Percentiles rank a stretch among this genome's conserved stretches.
These are phyloP conservation scores for Serranus cabrilla DNA, from an alignment of 2,797 vertebrate species.

Conservation along the genomic window DNA sequence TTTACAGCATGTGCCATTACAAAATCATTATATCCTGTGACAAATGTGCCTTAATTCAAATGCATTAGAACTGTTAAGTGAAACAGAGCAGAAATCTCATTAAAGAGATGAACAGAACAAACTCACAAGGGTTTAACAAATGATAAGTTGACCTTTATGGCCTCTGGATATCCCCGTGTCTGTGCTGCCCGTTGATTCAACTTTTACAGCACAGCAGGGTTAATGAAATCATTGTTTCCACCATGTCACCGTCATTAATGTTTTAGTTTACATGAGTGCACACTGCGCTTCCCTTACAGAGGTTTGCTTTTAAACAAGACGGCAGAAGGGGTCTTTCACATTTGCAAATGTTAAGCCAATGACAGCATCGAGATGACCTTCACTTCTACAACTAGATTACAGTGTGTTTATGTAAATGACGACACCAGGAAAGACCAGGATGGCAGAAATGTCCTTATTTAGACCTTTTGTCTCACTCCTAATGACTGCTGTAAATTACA, in stretches of 20 bases:
- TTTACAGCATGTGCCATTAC: constrained; percentile 33
- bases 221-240: constrained; percentile 69
- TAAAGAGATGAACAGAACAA: constrained; percentile 57
- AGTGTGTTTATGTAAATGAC: constrained; percentile 17
- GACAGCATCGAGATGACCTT: constrained; percentile 47
- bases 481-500: constrained; percentile 68
- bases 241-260: constrained; percentile 50
- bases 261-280: constrained; percentile 59
- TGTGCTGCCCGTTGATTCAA: constrained; percentile 28
- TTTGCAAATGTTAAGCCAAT: constrained; percentile 10
- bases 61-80: constrained; percentile 53
- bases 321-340: background rate
- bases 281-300: constrained; percentile 1
- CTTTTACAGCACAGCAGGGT: constrained; percentile 54
- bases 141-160: constrained; percentile 72
- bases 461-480: constrained; percentile 39
- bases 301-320: constrained; percentile 30
- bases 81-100: constrained; percentile 79
- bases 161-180: constrained; percentile 40
- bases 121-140: constrained; percentile 67
- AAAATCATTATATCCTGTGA: constrained; percentile 51
- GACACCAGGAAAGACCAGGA: background rate
- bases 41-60: constrained; percentile 44
- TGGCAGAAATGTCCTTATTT: constrained; percentile 45
- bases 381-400: constrained; percentile 21